phyloP scores from a whole-genome alignment of 2,113 vertebrate genomes.

The Burhinus oedicnemus region DNA sequence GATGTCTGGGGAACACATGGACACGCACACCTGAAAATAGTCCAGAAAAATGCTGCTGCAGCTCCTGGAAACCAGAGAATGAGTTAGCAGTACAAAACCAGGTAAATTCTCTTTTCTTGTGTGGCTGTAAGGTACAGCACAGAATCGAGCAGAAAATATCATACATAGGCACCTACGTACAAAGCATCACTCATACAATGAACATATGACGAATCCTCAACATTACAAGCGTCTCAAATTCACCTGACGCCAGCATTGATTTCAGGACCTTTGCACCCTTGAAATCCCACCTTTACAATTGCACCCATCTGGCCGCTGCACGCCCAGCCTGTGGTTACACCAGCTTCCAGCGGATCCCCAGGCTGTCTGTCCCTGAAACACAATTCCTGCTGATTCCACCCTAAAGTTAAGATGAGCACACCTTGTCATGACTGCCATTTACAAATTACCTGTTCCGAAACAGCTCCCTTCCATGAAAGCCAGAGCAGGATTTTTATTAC shows the following conservation, averaged over 20 bases:
- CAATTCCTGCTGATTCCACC: rapidly evolving
- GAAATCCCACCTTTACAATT: background rate
- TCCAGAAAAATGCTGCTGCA: background rate
- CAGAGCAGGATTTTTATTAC: background rate
- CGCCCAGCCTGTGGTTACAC: background rate
- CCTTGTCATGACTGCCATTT: background rate
- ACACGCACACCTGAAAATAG: background rate
- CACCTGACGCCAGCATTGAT: background rate
- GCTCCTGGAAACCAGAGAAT: background rate
- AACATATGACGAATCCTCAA: background rate
- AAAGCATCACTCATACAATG: background rate
- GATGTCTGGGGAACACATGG: background rate
- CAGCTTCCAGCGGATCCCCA: background rate
- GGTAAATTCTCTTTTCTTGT: background rate
- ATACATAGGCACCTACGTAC: background rate
- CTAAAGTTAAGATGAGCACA: background rate
- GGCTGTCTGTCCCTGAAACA: background rate
- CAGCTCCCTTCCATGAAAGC: background rate
- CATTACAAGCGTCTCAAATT: background rate
- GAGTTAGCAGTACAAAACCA: background rate
- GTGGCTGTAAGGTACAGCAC: background rate
- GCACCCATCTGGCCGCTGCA: rapidly evolving
- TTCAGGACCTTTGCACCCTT: background rate
- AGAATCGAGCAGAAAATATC: background rate
- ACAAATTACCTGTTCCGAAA: background rate